Evolutionary conservation across 2,888 invertebrate species (phyloP).

Genomic region (Scelioninae gen. 1): DNA sequence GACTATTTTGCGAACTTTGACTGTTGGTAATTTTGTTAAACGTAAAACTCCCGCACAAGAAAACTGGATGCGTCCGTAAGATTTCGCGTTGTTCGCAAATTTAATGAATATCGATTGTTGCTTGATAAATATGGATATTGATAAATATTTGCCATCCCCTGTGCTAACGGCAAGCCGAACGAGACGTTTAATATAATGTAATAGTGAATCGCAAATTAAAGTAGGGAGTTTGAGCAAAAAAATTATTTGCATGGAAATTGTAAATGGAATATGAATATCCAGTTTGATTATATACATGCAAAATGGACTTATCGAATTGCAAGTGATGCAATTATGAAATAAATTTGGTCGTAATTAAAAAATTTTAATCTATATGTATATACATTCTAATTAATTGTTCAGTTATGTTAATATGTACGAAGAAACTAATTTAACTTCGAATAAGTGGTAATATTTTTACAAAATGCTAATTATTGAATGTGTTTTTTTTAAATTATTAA

Average conservation of each 20-base stretch:
- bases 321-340: conserved; percentile 24
- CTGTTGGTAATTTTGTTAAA: conserved; percentile 59
- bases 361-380: conserved; percentile 38
- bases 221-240: background rate
- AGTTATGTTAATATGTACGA: conserved; percentile 1
- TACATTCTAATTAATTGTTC: conserved; percentile 4
- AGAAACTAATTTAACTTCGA: too few relatives aligned
- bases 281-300: conserved; percentile 33
- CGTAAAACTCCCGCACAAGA: conserved; percentile 28
- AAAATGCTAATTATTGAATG: background rate
- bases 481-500: too few relatives aligned
- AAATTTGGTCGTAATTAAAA: conserved; percentile 43
- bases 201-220: background rate
- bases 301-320: conserved; percentile 24
- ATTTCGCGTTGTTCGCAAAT: conserved; percentile 19
- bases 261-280: conserved; percentile 24
- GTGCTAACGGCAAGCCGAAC: background rate
- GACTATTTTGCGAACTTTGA: conserved; percentile 52
- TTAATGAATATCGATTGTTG: conserved; percentile 41
- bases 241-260: conserved; percentile 31
- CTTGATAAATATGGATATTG: conserved; percentile 28
- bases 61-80: conserved; percentile 17
- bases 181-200: conserved; percentile 19
- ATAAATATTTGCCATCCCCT: background rate
- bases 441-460: background rate